Conservation (phyloP, 2,113 vertebrate species). For the Syrmaticus mikado region DNA sequence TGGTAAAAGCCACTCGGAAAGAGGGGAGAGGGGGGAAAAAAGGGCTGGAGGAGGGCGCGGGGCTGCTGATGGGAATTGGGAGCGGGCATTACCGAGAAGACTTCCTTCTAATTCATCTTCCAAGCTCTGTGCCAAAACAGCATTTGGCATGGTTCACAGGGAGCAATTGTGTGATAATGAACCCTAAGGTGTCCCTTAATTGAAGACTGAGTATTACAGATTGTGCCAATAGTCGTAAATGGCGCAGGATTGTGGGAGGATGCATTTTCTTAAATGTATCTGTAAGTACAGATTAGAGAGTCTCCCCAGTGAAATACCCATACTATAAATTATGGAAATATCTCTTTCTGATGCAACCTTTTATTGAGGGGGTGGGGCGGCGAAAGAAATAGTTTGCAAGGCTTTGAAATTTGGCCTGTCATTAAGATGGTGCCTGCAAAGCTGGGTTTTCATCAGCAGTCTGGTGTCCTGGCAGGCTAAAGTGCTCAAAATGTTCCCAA, state of each 20-base stretch:
- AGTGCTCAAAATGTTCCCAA: slow-evolving; percentile 78
- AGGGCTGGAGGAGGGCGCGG: slow-evolving; percentile 66
- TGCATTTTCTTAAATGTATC: slow-evolving; percentile 91
- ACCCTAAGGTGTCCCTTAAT: slow-evolving; percentile 93
- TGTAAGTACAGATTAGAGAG: slow-evolving; percentile 90
- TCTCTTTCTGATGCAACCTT: slow-evolving; percentile 82
- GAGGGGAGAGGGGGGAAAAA: slow-evolving; percentile 39
- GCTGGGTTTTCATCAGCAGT: slow-evolving; percentile 74
- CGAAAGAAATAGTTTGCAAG: slow-evolving; percentile 74
- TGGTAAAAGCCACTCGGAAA: slow-evolving; percentile 80
- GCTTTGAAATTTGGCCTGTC: slow-evolving; percentile 78
- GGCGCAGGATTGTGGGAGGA: slow-evolving; percentile 84
- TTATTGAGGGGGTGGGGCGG: slow-evolving; percentile 72
- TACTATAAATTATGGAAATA: slow-evolving; percentile 88
- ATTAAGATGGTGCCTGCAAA: slow-evolving; percentile 81
- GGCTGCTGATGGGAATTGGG: slow-evolving; percentile 81
- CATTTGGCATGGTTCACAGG: slow-evolving; percentile 91
- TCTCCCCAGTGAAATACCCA: slow-evolving; percentile 83
- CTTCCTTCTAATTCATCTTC: slow-evolving; percentile 88
- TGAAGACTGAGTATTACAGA: slow-evolving; percentile 87
- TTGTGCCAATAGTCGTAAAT: slow-evolving; percentile 87
- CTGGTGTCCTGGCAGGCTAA: slow-evolving; percentile 72
- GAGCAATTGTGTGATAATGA: slow-evolving; percentile 91
- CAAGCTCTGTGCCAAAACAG: slow-evolving; percentile 88
- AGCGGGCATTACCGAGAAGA: slow-evolving; percentile 82